Base-by-base conservation (phyloP, 2,113 vertebrate genomes). In the Lanius ludovicianus region DNA sequence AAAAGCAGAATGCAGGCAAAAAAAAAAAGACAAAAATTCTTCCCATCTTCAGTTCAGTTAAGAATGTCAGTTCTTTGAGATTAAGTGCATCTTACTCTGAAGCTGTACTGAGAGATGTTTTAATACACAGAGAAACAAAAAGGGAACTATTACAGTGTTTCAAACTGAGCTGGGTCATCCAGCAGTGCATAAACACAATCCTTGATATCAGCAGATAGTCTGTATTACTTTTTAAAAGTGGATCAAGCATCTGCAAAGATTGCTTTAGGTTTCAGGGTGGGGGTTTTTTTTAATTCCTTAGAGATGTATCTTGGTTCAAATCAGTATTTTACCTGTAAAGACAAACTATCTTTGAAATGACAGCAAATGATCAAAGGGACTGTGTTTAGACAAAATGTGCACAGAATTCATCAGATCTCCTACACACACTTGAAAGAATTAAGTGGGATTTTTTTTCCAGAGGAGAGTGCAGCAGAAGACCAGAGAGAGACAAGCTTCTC, bases 401-500 rank as follows among this genome's bases (percentile, higher is more conserved):
- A 84, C 4, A 22, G 19, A 64, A 15, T 19, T 74, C 20, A 82
- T 64, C 20, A 55, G 9, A 27, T 64, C 77, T 75, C 35, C 2
- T 19, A 30, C 11, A 39, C 1, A 11, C 20, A 41, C 31, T 41
- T n/a, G 8, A 49, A 27, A 35, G 25, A 83, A 24, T n/a, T 56
- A 49, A 39, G 6, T 37, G 37, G 4, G 1, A 0, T 1, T 23
- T 37, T 42, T 44, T 39, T 27, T 9, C 12, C 50, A 49, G 23
- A 53, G 33, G 9, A 63, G 10, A 3, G 13, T 31, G 21, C 11
- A 56, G 39, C n/a, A 68, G 18, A 70, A 63, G 13, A 78, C 12
- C 12, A 56, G 35, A 65, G 6, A 21, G 0, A 57, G 10, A 52
- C 3, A 44, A 84, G 9, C 2, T 79, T 76, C 23, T 52, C 30